phyloP scores from a whole-genome alignment of 2,797 vertebrate genomes.

The Spinus pinus region DNA sequence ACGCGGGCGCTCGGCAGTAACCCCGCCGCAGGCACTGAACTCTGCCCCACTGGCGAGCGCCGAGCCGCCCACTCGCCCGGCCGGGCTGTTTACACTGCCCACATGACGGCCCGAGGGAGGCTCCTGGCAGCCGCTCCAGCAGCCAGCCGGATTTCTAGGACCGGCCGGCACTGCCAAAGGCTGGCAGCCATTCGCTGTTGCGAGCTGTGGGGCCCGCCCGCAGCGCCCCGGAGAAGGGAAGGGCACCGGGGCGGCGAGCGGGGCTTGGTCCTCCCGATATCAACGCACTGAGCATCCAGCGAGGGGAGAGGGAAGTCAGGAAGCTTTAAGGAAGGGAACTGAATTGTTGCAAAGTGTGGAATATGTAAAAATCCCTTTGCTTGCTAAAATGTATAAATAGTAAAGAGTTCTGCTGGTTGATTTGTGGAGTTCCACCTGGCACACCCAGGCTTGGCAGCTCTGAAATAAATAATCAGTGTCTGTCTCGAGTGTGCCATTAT shows the following conservation, averaged over 20 bases:
- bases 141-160: conserved; percentile 58
- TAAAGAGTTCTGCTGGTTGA: neutral
- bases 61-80: conserved; percentile 60
- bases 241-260: neutral
- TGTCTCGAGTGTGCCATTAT: neutral
- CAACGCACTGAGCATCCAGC: accelerated
- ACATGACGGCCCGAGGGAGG: conserved; percentile 67
- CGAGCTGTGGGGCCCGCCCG: neutral
- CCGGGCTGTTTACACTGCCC: conserved; percentile 81
- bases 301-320: neutral
- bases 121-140: conserved; percentile 62
- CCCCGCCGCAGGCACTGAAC: conserved; percentile 77
- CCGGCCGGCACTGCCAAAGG: conserved; percentile 52
- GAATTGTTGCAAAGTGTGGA: neutral
- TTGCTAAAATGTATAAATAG: neutral
- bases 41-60: conserved; percentile 78
- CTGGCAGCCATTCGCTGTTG: conserved; percentile 1
- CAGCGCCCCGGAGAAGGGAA: neutral
- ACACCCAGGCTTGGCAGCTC: neutral
- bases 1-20: conserved; percentile 81
- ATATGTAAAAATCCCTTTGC: neutral
- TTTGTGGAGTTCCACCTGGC: neutral
- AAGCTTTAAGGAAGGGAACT: neutral
- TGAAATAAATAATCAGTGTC: neutral
- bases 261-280: neutral